Evolutionary conservation across 2,797 vertebrate genomes (phyloP), one percentile per base, ranked within the genome.

Genomic region (Helostoma temminkii): DNA sequence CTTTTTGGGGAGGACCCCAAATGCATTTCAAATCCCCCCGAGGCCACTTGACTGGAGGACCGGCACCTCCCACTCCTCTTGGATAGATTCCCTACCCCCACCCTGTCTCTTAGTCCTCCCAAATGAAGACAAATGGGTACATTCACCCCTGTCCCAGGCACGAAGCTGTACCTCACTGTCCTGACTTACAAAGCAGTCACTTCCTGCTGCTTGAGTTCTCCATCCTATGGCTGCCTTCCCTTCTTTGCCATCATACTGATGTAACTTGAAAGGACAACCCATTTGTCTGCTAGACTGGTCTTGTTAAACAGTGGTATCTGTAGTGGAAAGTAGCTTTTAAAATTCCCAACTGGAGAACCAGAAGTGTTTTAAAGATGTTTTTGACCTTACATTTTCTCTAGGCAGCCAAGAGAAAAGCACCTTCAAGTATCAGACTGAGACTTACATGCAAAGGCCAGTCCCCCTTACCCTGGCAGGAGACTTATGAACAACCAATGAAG

Each of bases 81-180:
- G 72, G 86, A 89, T 86, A 88, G 87, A 84, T 87, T 85, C 86
- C 89, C 88, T 76, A 81, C 84, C 90, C 87, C 86, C 80, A 81
- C 82, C 80, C 82, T 89, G 87, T 93, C 91, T 91, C 83, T 89
- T 82, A 88, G 88, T 87, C 90, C 89, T 83, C 86, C 91, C 87
- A 92, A 92, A 94, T 93, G 90, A 93, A 94, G 92, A 94, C 85
- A 93, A 94, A 94, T 93, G 91, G 91, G 87, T 86, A 88, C 89
- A 91, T 93, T 91, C 89, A 92, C 90, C 89, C 87, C 81, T 78
- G 74, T 88, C 80, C 85, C 84, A 82, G 78, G 77, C 82, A 65
- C 67, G 87, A 85, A 84, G 89, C 87, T 91, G 89, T 91, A 92
- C 88, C 87, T 88, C 90, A 92, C 91, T 93, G 91, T 93, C 90